phyloP scores from a whole-genome alignment of 2,113 vertebrate species.

The Syngnathus scovelli region DNA sequence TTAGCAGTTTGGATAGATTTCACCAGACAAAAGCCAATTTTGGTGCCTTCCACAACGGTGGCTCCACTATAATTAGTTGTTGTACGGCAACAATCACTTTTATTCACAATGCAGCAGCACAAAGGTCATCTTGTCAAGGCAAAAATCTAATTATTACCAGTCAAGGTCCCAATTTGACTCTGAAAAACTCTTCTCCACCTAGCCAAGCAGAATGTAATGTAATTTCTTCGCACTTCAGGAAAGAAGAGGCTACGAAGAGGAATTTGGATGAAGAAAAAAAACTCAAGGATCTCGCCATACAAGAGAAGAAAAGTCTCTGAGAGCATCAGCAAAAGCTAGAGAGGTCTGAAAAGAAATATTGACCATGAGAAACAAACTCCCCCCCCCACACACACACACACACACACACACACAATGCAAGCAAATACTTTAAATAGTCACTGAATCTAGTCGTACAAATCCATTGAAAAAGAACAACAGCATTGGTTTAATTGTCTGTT shows the following conservation, averaged over 20 bases:
- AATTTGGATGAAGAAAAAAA: neutral
- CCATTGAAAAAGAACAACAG: neutral
- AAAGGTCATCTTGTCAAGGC: neutral
- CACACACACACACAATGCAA: neutral
- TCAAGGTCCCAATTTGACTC: neutral
- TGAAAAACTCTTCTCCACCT: neutral
- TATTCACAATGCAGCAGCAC: neutral
- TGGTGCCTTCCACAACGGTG: neutral
- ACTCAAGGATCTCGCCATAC: slow-evolving; percentile 26
- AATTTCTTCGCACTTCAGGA: neutral
- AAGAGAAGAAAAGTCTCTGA: slow-evolving; percentile 42
- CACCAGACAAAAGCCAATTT: neutral
- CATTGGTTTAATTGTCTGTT: neutral
- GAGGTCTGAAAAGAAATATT: neutral
- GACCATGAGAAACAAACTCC: neutral
- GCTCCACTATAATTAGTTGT: neutral
- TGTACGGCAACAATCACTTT: neutral
- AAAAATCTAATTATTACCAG: neutral
- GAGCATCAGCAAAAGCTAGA: slow-evolving; percentile 20
- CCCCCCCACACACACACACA: neutral
- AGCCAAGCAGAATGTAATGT: neutral
- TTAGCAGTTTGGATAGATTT: too few species aligned
- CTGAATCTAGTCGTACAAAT: neutral
- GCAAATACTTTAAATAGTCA: neutral
- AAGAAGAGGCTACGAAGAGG: slow-evolving; percentile 19